phyloP scores from a whole-genome alignment of 2,113 vertebrate genomes.

The Sprattus sprattus region DNA sequence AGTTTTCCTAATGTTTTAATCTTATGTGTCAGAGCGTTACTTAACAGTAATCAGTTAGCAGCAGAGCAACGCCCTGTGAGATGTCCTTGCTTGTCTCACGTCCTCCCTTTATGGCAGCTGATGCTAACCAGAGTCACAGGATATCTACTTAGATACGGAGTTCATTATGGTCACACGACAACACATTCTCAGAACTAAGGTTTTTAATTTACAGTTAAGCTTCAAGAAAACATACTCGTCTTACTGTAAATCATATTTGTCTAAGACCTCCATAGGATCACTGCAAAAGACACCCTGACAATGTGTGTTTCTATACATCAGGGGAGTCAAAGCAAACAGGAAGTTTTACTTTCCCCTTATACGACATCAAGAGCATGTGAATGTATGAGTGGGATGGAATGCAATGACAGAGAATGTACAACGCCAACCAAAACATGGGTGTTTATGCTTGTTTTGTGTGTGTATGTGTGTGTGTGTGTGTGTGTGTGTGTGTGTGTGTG shows the following conservation, averaged over 20 bases:
- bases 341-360: not conserved
- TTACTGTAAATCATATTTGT: too few species aligned
- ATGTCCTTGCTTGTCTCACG: not conserved
- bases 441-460: not conserved
- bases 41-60: not conserved
- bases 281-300: not conserved
- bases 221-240: not conserved
- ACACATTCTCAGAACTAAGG: not conserved
- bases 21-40: not conserved
- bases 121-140: not conserved
- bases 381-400: not conserved
- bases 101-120: not conserved
- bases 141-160: not conserved
- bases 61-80: not conserved
- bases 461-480: conserved; percentile 16
- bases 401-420: not conserved
- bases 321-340: not conserved
- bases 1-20: not conserved
- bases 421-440: not conserved
- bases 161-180: not conserved
- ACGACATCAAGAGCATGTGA: not conserved
- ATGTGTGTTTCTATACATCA: not conserved
- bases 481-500: not conserved
- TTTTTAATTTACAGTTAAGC: not conserved
- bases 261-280: too few species aligned